Conservation (phyloP, 2,888 invertebrate species). For the Pyrrhia umbra region DNA sequence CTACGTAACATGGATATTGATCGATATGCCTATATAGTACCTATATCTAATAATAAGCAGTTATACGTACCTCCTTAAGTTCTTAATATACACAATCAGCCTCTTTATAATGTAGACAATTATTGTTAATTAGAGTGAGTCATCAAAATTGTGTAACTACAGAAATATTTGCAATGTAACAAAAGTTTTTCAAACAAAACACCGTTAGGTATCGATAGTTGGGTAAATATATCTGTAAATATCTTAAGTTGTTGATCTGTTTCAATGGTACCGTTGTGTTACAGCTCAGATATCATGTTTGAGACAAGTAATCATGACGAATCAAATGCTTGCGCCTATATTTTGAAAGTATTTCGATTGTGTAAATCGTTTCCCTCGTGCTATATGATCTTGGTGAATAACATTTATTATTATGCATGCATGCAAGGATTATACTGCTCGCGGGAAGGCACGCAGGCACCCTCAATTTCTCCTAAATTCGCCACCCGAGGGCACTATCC, state of each 20-base stretch:
- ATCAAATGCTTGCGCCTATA: constrained; percentile 30
- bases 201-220: constrained; percentile 49
- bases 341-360: constrained; percentile 51
- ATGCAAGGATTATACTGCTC: constrained; percentile 79
- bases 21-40: constrained; percentile 33
- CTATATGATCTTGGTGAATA: constrained; percentile 82
- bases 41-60: constrained; percentile 45
- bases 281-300: constrained; percentile 37
- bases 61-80: constrained; percentile 4
- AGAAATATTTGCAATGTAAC: constrained; percentile 39
- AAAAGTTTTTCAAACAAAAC: constrained; percentile 34
- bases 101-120: constrained; percentile 19
- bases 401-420: constrained; percentile 80
- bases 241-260: constrained; percentile 47
- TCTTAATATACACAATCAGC: constrained; percentile 17
- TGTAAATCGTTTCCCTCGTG: constrained; percentile 71
- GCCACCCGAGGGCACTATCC: constrained; percentile 82
- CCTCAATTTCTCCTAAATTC: constrained; percentile 88
- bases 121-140: constrained; percentile 44
- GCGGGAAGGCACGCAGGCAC: constrained; percentile 83
- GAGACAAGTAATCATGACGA: constrained; percentile 48
- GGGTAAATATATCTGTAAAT: constrained; percentile 48
- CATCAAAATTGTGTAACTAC: constrained; percentile 12
- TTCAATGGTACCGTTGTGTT: constrained; percentile 51
- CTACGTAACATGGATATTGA: constrained; percentile 50